Percentiles rank a stretch among this genome's conserved stretches.
These are phyloP conservation scores for Megamerina dolium DNA, from an alignment of 2,888 invertebrate species.

Conservation along the genomic window DNA sequence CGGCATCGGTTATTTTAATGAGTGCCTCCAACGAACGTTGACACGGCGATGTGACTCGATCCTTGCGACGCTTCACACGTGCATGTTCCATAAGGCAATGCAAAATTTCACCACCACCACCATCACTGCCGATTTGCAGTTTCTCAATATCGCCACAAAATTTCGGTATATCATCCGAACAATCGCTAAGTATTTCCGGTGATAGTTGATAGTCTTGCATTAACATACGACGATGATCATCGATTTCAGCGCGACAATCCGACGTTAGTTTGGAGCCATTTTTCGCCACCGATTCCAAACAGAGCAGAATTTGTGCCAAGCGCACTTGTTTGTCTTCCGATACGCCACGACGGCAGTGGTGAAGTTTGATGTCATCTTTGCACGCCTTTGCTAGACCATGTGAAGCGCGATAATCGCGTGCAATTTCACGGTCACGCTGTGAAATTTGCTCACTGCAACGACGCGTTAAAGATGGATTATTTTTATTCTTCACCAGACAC, in stretches of 20 bases:
- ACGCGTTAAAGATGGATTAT: conserved; percentile 59
- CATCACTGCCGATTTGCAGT: conserved; percentile 29
- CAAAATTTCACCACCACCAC: conserved; percentile 74
- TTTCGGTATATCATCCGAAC: conserved; percentile 74
- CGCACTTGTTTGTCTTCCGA: conserved; percentile 78
- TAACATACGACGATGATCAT: conserved; percentile 81
- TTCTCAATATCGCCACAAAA: conserved; percentile 67
- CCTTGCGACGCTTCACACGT: conserved; percentile 55
- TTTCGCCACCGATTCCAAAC: conserved; percentile 73
- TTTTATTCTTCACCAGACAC: conserved; percentile 79
- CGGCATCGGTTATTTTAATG: conserved; percentile 84
- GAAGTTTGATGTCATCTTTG: conserved; percentile 78
- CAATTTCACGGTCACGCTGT: conserved; percentile 79
- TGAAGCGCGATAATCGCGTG: conserved; percentile 85
- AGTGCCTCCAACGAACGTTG: conserved; percentile 73
- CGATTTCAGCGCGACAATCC: conserved; percentile 84
- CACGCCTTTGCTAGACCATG: conserved; percentile 84
- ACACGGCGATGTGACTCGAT: conserved; percentile 64
- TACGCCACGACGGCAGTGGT: conserved; percentile 77
- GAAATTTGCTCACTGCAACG: conserved; percentile 78
- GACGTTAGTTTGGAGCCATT: conserved; percentile 67
- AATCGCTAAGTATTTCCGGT: conserved; percentile 83
- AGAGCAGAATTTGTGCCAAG: conserved; percentile 84
- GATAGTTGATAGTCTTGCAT: conserved; percentile 91
- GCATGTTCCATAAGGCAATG: conserved; percentile 93